Evolutionary conservation across 1,140 invertebrate species (phyloP).

Genomic region (Onthophagus taurus): DNA sequence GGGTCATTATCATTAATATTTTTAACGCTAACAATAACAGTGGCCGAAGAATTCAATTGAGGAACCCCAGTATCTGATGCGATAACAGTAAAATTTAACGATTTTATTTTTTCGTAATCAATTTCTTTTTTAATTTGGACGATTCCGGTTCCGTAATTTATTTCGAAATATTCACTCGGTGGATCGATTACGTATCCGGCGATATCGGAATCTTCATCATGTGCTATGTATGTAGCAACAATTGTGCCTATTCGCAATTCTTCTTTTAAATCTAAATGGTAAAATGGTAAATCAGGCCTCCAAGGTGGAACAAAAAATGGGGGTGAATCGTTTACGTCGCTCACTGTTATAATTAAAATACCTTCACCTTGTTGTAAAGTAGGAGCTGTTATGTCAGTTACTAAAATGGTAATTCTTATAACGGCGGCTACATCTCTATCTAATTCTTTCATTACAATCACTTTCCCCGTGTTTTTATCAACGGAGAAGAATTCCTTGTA

Average conservation of each 20-base stretch:
- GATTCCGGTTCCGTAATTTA: conserved; percentile 69
- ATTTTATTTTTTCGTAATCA: conserved; percentile 72
- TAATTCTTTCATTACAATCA: conserved; percentile 55
- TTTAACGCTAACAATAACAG: conserved; percentile 64
- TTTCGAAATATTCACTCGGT: conserved; percentile 63
- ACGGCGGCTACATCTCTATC: conserved; percentile 62
- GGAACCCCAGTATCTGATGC: conserved; percentile 80
- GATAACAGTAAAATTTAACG: conserved; percentile 66
- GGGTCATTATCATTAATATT: conserved; percentile 86
- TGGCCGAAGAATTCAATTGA: conserved; percentile 54
- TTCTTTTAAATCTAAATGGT: conserved; percentile 64
- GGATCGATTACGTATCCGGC: conserved; percentile 63
- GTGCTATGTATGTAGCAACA: conserved; percentile 69
- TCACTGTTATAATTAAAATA: conserved; percentile 75
- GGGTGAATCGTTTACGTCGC: conserved; percentile 64
- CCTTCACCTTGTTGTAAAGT: conserved; percentile 69
- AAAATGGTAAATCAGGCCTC: conserved; percentile 58
- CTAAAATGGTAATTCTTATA: conserved; percentile 65
- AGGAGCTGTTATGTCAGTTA: conserved; percentile 70
- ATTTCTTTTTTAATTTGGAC: conserved; percentile 67
- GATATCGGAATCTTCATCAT: conserved; percentile 75
- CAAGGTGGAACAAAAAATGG: conserved; percentile 59
- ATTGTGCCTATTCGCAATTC: conserved; percentile 74
- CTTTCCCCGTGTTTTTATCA: conserved; percentile 56
- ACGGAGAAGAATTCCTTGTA: conserved; percentile 66